A percentile compares a stretch with the other conserved stretches of the same genome.
phyloP scores from a whole-genome alignment of 2,888 invertebrate genomes.

The Acleris laterana region DNA sequence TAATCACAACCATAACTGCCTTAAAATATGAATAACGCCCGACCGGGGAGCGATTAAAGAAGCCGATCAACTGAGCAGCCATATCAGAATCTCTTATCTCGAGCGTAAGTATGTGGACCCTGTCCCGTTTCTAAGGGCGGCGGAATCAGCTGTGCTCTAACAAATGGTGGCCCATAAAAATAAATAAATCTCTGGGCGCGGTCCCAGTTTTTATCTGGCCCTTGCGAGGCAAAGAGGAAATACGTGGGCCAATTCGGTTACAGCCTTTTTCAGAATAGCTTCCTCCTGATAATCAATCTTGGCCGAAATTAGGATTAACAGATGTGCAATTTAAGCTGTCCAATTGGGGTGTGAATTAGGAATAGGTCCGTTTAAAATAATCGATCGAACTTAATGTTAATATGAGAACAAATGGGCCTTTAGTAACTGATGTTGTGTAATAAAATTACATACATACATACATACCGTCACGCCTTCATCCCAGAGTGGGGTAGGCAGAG shows the following conservation, averaged over 20 bases:
- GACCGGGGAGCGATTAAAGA: constrained; percentile 37
- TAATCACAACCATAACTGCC: neutral
- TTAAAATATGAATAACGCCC: neutral
- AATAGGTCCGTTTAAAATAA: neutral
- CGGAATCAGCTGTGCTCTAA: constrained; percentile 62
- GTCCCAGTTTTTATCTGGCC: constrained; percentile 58
- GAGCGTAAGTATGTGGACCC: constrained; percentile 24
- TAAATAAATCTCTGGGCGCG: constrained; percentile 66
- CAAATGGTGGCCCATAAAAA: constrained; percentile 67
- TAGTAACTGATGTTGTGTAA: no score
- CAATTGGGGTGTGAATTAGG: constrained; percentile 22
- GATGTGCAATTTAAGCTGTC: constrained; percentile 27
- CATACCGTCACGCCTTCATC: no score
- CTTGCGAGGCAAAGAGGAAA: constrained; percentile 55
- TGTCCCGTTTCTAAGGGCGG: constrained; percentile 42
- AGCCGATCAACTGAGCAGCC: constrained; percentile 41
- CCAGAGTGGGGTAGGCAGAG: no score
- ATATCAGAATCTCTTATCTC: constrained; percentile 26
- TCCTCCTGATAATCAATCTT: constrained; percentile 59
- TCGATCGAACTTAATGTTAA: no score
- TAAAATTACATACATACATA: no score
- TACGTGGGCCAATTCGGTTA: constrained; percentile 56
- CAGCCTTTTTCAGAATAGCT: constrained; percentile 55
- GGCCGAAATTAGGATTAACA: constrained; percentile 52
- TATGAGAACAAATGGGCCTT: no score